phyloP scores from a whole-genome alignment of 2,888 invertebrate genomes.

The Stratiomys singularior region DNA sequence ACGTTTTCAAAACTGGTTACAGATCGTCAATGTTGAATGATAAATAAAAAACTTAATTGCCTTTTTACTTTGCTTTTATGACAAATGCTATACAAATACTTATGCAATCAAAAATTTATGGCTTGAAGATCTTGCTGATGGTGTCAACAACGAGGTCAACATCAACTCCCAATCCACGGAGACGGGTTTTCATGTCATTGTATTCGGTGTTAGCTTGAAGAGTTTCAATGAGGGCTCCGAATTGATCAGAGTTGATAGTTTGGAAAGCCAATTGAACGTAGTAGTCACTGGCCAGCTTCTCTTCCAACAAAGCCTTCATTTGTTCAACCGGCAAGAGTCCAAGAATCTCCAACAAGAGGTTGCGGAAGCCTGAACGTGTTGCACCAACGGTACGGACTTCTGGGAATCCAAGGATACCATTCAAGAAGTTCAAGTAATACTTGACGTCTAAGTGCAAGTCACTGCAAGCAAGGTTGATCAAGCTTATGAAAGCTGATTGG shows the following conservation, averaged over 20 bases:
- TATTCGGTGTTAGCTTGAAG: conserved; percentile 39
- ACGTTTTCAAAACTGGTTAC: too few relatives aligned
- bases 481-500: conserved; percentile 1
- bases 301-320: conserved; percentile 37
- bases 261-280: conserved; percentile 43
- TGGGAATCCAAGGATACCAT: conserved; percentile 45
- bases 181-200: conserved; percentile 21
- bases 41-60: not conserved
- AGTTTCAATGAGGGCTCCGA: conserved; percentile 39
- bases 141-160: conserved; percentile 46
- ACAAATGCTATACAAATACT: too few relatives aligned
- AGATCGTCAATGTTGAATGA: not conserved
- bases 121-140: conserved; percentile 44
- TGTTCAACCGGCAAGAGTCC: conserved; percentile 44
- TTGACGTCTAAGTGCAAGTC: conserved; percentile 45
- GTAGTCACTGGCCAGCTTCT: conserved; percentile 44
- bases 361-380: conserved; percentile 30
- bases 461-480: conserved; percentile 42
- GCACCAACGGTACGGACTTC: conserved; percentile 20
- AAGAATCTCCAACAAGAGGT: conserved; percentile 37
- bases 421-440: conserved; percentile 47
- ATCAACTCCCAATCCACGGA: conserved; percentile 45
- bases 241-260: conserved; percentile 46
- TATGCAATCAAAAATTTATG: not conserved
- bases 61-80: too few relatives aligned